Evolutionary conservation across 2,797 vertebrate species (phyloP).

Genomic region (Podargus strigoides): DNA sequence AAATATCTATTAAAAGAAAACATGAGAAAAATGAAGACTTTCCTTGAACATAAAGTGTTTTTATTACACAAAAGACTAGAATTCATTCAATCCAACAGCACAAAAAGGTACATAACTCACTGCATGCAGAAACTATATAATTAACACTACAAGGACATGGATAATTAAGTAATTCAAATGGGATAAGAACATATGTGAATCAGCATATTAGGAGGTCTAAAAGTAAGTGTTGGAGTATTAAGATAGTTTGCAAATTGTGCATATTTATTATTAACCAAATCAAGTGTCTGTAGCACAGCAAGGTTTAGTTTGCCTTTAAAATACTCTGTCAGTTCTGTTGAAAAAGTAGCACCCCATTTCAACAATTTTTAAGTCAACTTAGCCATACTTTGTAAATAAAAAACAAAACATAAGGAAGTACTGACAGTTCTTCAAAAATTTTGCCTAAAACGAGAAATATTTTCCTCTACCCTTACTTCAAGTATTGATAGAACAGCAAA

Average conservation of each 20-base stretch:
- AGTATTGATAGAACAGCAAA: neutral
- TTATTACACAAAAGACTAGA: neutral
- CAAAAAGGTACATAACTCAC: neutral
- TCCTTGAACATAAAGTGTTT: neutral
- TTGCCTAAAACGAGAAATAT: neutral
- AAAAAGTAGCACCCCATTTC: neutral
- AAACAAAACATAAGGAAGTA: neutral
- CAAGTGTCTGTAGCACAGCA: neutral
- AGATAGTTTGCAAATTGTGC: neutral
- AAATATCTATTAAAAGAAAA: conserved; percentile 79
- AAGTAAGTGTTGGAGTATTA: neutral
- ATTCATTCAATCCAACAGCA: neutral
- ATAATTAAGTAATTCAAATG: neutral
- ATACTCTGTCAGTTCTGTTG: neutral
- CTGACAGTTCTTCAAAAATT: neutral
- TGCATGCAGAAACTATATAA: neutral
- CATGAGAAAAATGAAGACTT: neutral
- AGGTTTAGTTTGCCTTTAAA: neutral
- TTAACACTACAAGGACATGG: neutral
- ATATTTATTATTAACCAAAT: neutral
- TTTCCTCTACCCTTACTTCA: neutral
- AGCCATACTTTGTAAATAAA: neutral
- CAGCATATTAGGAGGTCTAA: neutral
- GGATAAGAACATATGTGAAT: neutral
- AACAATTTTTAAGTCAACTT: neutral